These are phyloP conservation scores for Aphelinus certus DNA, from an alignment of 1,140 invertebrate species.

Conservation along the genomic window DNA sequence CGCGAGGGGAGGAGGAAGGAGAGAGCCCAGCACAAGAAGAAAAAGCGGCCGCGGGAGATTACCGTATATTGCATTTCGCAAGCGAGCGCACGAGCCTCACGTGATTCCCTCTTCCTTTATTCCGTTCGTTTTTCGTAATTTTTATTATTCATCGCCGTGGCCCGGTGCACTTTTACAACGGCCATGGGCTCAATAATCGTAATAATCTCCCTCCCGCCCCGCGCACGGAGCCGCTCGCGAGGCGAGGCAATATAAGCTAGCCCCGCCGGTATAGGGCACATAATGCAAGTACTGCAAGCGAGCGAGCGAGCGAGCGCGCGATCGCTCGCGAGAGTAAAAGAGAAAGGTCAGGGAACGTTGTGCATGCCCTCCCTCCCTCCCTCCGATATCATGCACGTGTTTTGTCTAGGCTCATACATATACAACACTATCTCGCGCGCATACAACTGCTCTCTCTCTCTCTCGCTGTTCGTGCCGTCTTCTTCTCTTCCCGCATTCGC, in stretches of 20 bases:
- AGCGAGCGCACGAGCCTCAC: slow-evolving; percentile 37
- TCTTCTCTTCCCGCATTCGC: not conserved
- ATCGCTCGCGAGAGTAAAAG: slow-evolving; percentile 11
- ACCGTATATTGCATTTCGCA: slow-evolving; percentile 19
- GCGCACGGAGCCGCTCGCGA: too few relatives aligned
- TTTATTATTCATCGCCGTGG: slow-evolving; percentile 33
- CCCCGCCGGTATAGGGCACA: too few relatives aligned
- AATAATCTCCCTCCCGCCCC: slow-evolving; percentile 53
- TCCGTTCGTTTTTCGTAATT: slow-evolving; percentile 13
- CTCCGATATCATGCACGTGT: not conserved
- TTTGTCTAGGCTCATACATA: slow-evolving; percentile 15
- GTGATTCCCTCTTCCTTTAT: slow-evolving; percentile 38
- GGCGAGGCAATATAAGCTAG: slow-evolving; percentile 29
- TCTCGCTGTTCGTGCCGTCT: not conserved
- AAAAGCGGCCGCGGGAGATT: slow-evolving; percentile 29
- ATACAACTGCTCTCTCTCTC: not conserved
- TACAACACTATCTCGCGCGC: not conserved
- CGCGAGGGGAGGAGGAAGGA: too few relatives aligned
- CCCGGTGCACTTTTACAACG: slow-evolving; percentile 28
- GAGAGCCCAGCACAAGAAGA: not conserved
- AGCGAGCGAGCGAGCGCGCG: too few relatives aligned
- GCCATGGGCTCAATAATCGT: slow-evolving; percentile 56
- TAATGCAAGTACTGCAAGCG: too few relatives aligned
- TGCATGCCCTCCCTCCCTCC: not conserved
- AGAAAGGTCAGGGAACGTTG: slow-evolving; percentile 13